Percentiles rank a stretch among this genome's conserved stretches.
Conservation (phyloP, 2,888 invertebrate species). For the Tetropium fuscum region DNA sequence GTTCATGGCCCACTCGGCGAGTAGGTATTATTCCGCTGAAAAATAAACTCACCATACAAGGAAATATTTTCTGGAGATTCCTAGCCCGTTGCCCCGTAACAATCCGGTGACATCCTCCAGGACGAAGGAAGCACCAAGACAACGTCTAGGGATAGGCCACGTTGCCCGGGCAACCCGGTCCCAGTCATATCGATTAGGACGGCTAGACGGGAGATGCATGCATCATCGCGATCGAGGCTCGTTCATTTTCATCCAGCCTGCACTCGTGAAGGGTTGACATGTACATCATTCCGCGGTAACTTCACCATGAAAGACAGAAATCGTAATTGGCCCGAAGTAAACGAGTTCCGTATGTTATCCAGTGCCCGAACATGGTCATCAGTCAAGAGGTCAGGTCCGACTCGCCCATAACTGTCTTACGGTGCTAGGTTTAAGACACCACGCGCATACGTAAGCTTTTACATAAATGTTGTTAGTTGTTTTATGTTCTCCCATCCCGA, state of each 20-base stretch:
- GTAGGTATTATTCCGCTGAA: too few species aligned
- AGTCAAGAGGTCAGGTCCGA: conserved; percentile 39
- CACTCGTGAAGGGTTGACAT: conserved; percentile 23
- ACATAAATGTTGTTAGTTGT: conserved; percentile 12
- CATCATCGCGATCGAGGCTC: conserved; percentile 27
- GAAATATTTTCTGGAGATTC: too few species aligned
- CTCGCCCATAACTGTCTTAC: conserved; percentile 33
- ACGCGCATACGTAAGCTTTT: conserved; percentile 23
- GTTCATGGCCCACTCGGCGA: too few species aligned
- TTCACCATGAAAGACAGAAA: conserved; percentile 13
- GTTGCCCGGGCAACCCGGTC: conserved; percentile 41
- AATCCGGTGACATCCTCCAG: not conserved
- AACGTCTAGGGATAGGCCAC: conserved; percentile 22
- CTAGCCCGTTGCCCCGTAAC: too few species aligned
- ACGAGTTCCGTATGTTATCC: conserved; percentile 23
- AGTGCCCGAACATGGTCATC: conserved; percentile 43
- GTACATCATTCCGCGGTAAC: conserved; percentile 10
- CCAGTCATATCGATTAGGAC: conserved; percentile 44
- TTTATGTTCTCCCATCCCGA: not conserved
- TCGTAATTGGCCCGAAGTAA: conserved; percentile 25
- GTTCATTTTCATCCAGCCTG: conserved; percentile 39
- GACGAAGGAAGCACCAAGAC: not conserved
- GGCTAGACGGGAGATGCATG: conserved; percentile 36
- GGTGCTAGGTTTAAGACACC: conserved; percentile 21
- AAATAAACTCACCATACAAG: too few species aligned